A percentile compares a stretch with the other conserved stretches of the same genome.
Evolutionary conservation across 1,140 invertebrate species (phyloP).

Genomic region (Anthonomus grandis): DNA sequence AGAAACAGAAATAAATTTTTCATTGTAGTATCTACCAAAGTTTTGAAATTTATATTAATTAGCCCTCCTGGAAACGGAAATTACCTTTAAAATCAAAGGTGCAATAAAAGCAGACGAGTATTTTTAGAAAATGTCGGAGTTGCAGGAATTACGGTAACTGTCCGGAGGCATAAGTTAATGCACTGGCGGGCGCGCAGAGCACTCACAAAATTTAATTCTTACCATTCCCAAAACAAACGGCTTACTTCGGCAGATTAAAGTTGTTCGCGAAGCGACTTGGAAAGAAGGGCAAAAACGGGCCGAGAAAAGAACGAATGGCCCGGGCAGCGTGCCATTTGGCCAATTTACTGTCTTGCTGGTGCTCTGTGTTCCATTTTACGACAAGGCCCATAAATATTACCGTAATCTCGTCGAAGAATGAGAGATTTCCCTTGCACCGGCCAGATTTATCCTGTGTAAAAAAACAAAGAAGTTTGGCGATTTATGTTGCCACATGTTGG

Average conservation of each 20-base stretch:
- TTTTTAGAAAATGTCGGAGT: no score
- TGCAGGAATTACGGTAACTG: no score
- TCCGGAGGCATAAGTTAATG: not conserved
- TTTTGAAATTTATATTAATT: no score
- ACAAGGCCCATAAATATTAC: conserved; percentile 20
- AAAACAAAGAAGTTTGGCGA: not conserved
- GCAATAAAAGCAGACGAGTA: no score
- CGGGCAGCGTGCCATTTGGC: conserved; percentile 31
- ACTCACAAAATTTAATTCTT: conserved; percentile 14
- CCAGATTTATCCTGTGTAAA: conserved; percentile 12
- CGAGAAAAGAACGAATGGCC: conserved; percentile 8
- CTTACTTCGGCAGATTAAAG: conserved; percentile 21
- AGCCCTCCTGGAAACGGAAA: no score
- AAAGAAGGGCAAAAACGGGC: not conserved
- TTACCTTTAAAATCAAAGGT: no score
- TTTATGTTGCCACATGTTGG: conserved; percentile 5
- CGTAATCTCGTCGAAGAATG: conserved; percentile 21
- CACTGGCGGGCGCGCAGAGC: not conserved
- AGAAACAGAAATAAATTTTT: no score
- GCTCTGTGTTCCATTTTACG: conserved; percentile 19
- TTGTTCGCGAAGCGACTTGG: conserved; percentile 8
- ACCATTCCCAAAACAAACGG: conserved; percentile 7
- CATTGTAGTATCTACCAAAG: no score
- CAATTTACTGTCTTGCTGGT: conserved; percentile 18
- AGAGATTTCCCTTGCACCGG: conserved; percentile 4